Conservation (phyloP, 1,140 invertebrate species). For the Centruroides vittatus region DNA sequence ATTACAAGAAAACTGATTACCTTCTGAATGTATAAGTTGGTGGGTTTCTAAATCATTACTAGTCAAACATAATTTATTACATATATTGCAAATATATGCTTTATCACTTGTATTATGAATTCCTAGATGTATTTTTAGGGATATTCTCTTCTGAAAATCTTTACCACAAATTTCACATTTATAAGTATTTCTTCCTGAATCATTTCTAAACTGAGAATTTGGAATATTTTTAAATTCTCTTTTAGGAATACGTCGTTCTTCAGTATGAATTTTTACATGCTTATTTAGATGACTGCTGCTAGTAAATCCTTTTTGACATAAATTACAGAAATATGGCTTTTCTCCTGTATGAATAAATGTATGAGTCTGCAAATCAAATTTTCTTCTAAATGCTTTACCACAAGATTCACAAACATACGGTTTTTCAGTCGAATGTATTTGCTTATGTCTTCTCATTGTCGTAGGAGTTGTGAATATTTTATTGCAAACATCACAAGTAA, state of each 20-base stretch:
- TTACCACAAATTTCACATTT: too few relatives aligned
- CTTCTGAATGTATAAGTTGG: constrained; percentile 19
- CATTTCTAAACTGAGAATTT: neutral
- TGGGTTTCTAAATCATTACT: neutral
- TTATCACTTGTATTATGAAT: constrained; percentile 34
- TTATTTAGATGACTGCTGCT: neutral
- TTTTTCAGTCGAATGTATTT: neutral
- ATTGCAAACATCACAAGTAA: neutral
- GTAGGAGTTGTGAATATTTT: neutral
- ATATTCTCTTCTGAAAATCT: too few relatives aligned
- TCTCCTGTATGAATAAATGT: neutral
- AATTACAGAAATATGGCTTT: neutral
- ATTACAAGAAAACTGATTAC: constrained; percentile 19
- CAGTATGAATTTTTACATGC: neutral
- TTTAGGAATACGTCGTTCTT: neutral
- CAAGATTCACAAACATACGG: neutral
- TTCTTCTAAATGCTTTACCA: neutral
- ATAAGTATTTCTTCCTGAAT: neutral
- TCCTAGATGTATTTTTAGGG: too few relatives aligned
- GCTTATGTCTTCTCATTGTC: neutral
- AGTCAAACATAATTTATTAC: constrained; percentile 14
- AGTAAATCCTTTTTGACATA: constrained; percentile 1
- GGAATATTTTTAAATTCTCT: neutral
- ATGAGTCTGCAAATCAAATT: neutral
- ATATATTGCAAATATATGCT: constrained; percentile 78